Percentiles rank a stretch among this genome's conserved stretches.
These are phyloP conservation scores for Bombus ignitus DNA, from an alignment of 1,140 invertebrate species.

Conservation along the genomic window DNA sequence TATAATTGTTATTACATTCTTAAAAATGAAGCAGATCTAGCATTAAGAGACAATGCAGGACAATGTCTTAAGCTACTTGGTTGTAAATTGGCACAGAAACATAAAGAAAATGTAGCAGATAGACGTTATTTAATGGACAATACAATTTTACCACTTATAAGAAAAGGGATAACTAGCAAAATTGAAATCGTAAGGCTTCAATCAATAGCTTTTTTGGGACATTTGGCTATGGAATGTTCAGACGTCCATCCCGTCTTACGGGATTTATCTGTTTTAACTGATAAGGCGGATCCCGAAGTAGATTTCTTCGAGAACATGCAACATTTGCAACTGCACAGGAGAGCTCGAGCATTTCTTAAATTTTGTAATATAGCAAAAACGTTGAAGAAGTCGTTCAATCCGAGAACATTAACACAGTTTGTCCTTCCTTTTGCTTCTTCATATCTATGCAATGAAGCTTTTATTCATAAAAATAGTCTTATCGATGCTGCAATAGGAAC, in stretches of 20 bases:
- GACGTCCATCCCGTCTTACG: conserved; percentile 87
- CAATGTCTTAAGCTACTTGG: conserved; percentile 88
- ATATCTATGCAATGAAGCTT: conserved; percentile 91
- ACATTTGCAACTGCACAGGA: conserved; percentile 93
- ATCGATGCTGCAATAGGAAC: conserved; percentile 93
- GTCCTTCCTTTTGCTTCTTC: conserved; percentile 92
- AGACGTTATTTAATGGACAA: conserved; percentile 88
- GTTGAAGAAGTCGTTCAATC: conserved; percentile 84
- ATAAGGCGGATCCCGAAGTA: conserved; percentile 90
- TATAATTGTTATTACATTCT: conserved; percentile 93
- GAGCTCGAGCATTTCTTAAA: conserved; percentile 89
- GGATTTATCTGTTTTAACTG: conserved; percentile 89
- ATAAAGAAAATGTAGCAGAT: conserved; percentile 80
- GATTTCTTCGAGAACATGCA: conserved; percentile 97
- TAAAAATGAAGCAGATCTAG: conserved; percentile 90
- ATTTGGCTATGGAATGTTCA: conserved; percentile 88
- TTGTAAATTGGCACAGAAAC: conserved; percentile 83
- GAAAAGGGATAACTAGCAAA: conserved; percentile 86
- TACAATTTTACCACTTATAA: conserved; percentile 87
- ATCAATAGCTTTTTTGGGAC: conserved; percentile 89
- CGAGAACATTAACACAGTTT: conserved; percentile 90
- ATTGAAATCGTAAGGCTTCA: conserved; percentile 88
- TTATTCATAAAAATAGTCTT: conserved; percentile 89
- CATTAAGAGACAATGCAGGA: conserved; percentile 90
- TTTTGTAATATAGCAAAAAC: conserved; percentile 85